Base-by-base conservation (phyloP, 92 coral and sea anemone genomes). In the Actinernus sp. region DNA sequence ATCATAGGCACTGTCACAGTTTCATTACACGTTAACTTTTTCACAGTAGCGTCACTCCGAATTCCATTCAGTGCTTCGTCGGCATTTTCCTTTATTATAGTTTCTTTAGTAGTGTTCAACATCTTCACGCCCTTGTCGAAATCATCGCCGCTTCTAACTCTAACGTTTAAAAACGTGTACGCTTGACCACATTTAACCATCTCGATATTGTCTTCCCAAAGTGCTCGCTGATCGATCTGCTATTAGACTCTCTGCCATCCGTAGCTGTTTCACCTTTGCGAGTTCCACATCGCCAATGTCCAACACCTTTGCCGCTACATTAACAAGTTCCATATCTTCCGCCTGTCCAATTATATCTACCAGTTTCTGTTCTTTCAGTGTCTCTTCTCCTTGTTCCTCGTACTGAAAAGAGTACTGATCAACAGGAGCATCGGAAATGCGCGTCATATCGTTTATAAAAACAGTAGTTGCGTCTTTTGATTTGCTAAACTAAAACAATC, bases 141-240 rank as follows among this genome's bases (percentile, higher is more conserved):
- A 17, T 32, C 50, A 18, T 55, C 77, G 18, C 77, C 31, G 22
- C n/a, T n/a, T n/a, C n/a, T n/a, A n/a, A n/a, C n/a, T n/a, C n/a
- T n/a, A n/a, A n/a, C n/a, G n/a, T n/a, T n/a, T n/a, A n/a, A n/a
- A n/a, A n/a, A n/a, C n/a, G n/a, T n/a, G n/a, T n/a, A n/a, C n/a
- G n/a, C n/a, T n/a, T n/a, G n/a, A n/a, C n/a, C n/a, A n/a, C n/a
- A n/a, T n/a, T n/a, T 46, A 47, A 58, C 55, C 31, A 44, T 27
- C 21, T 72, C 58, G 36, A 72, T 72, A 34, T 72, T 63, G 31
- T 72, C 79, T 46, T 72, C 33, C 79, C 79, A 72, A 23, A 72
- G 20, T 43, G 19, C 48, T 32, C 30, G 67, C 32, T 19, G 76
- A 54, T 29, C n/a, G n/a, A n/a, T n/a, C n/a, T n/a, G n/a, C n/a